These are phyloP conservation scores for Chionomys nivalis DNA, from an alignment of 2,113 vertebrate genomes.

Conservation along the genomic window DNA sequence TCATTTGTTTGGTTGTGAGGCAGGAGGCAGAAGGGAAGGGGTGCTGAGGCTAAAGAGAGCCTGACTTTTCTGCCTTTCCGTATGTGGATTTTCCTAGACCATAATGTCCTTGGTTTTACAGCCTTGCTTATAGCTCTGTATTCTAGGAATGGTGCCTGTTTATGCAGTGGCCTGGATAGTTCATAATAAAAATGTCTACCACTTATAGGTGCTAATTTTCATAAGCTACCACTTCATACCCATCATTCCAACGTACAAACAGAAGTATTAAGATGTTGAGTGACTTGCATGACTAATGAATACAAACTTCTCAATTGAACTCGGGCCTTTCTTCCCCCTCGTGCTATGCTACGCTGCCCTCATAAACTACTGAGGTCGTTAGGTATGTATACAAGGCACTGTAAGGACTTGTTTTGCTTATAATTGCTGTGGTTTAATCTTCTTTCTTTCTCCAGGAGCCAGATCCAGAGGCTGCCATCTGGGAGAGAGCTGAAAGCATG, in stretches of 20 bases:
- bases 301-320: not conserved
- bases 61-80: not conserved
- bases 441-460: not conserved
- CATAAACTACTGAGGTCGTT: not conserved
- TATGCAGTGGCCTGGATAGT: not conserved
- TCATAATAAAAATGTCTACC: constrained; percentile 18
- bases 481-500: not conserved
- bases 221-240: not conserved
- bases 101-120: constrained; percentile 1
- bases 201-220: constrained; percentile 18
- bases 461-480: not conserved
- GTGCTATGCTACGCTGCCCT: not conserved
- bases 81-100: not conserved
- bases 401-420: constrained; percentile 33
- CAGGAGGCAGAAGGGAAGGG: not conserved
- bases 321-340: not conserved
- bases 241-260: not conserved
- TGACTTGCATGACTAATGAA: not conserved
- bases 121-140: not conserved
- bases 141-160: constrained; percentile 22
- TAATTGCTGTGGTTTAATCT: constrained; percentile 11
- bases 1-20: not conserved
- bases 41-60: not conserved
- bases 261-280: not conserved
- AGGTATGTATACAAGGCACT: not conserved